Percentiles rank a stretch among this genome's conserved stretches.
Conservation (phyloP, 2,113 vertebrate species). For the Microcebus murinus region DNA sequence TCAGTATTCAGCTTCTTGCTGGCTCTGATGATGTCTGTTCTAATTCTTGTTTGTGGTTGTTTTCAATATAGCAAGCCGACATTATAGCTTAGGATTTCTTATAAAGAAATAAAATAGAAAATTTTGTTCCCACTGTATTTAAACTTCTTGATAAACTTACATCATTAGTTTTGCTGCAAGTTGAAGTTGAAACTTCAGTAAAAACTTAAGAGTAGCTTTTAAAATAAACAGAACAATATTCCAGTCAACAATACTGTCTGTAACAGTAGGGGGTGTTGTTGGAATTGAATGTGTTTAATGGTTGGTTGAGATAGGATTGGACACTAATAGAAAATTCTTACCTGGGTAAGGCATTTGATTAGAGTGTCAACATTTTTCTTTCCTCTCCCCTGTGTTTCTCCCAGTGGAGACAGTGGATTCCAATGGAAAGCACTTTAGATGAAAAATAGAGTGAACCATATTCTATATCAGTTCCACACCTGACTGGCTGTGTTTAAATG, state of each 20-base stretch:
- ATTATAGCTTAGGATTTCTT: not conserved
- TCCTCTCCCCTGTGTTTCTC: not conserved
- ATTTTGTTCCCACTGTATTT: not conserved
- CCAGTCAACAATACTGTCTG: not conserved
- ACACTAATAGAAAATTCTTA: conserved; percentile 8
- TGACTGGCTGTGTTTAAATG: not conserved
- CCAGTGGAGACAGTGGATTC: not conserved
- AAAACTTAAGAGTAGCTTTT: not conserved
- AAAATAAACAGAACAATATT: conserved; percentile 26
- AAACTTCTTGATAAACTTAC: not conserved
- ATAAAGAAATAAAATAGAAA: not conserved
- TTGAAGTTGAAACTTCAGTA: not conserved
- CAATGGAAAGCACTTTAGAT: not conserved
- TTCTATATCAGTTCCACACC: not conserved
- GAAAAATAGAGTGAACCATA: not conserved
- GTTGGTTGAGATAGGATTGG: not conserved
- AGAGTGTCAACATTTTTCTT: not conserved
- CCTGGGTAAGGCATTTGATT: not conserved
- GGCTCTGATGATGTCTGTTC: not conserved
- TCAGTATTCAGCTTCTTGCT: not conserved
- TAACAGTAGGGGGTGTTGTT: not conserved
- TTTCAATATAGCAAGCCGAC: not conserved
- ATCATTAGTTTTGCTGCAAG: not conserved
- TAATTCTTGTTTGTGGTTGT: not conserved
- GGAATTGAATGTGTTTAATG: not conserved